Evolutionary conservation across 2,797 vertebrate species (phyloP), one percentile per base, ranked within the genome.

Genomic region (Erethizon dorsatum): DNA sequence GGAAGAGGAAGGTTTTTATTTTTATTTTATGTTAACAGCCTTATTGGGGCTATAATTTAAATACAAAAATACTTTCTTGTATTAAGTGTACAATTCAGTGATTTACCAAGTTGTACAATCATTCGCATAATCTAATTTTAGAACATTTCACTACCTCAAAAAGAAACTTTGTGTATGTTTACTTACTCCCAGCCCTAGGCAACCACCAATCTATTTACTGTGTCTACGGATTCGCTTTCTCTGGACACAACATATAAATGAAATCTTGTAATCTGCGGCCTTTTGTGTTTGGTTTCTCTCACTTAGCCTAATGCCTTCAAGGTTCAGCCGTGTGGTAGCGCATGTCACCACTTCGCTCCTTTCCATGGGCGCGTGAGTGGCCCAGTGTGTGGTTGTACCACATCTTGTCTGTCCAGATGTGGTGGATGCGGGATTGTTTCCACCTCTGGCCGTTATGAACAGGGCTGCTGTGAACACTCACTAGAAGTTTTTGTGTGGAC

Each of bases 11-110:
- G 41, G 54, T 10, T 80, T 97, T 91, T 78, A 37, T 85, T 13
- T 96, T 89, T 90, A 22, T 69, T 96, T 95, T 91, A 73, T 67
- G 31, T 52, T 88, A 96, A 87, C 24, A 85, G 78, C 47, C 95
- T 96, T 88, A 83, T 75, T 90, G 85, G 80, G 73, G 78, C 61
- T 57, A 22, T 82, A 90, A 89, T 97, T 93, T 97, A 88, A 61
- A 94, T 87, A 45, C 28, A n/a, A 31, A 88, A 90, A 77, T 77
- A 22, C 73, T 41, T 78, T 65, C 54, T 87, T 92, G 45, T 94
- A 93, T 94, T 59, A 88, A 85, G 57, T 33, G 10, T 88, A 83
- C 59, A 90, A 31, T 63, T 92, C 73, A 90, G 47, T 57, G 82
- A 95, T 79, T 97, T 96, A 86, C 73, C 18, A 75, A 85, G 37